Conservation (phyloP, 2,888 invertebrate genomes). For the Epinotia brunnichana region DNA sequence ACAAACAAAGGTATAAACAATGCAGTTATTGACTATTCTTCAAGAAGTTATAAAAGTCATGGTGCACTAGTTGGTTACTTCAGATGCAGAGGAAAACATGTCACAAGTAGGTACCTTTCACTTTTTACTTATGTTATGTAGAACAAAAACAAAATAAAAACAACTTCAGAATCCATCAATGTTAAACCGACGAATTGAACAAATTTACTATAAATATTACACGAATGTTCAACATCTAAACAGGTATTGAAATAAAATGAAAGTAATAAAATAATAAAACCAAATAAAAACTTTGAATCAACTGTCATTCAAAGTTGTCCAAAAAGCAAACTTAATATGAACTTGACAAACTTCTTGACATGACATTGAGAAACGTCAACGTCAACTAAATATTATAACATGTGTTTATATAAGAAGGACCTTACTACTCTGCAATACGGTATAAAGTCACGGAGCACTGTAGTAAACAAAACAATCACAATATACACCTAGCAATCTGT, state of each 20-base stretch:
- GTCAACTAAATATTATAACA: background rate
- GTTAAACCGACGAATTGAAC: background rate
- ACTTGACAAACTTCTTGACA: background rate
- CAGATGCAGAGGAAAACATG: background rate
- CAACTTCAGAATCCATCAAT: background rate
- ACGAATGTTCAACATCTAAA: too few species aligned
- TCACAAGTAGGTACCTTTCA: constrained; percentile 15
- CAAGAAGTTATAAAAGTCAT: background rate
- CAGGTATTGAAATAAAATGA: background rate
- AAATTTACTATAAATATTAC: background rate
- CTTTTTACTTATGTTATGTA: background rate
- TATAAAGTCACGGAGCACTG: background rate
- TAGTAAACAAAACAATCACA: background rate
- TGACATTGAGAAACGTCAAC: background rate
- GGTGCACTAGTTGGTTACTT: constrained; percentile 3
- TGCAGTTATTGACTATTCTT: constrained; percentile 7
- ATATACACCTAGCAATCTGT: too few species aligned
- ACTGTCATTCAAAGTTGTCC: background rate
- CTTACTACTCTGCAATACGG: background rate
- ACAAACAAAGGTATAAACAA: background rate
- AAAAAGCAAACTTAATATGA: background rate
- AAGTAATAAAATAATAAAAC: background rate
- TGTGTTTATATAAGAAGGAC: background rate
- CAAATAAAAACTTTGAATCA: constrained; percentile 2
- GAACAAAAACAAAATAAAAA: constrained; percentile 6